These are phyloP conservation scores for Tachysurus vachellii DNA, from an alignment of 2,113 vertebrate species.

Conservation along the genomic window DNA sequence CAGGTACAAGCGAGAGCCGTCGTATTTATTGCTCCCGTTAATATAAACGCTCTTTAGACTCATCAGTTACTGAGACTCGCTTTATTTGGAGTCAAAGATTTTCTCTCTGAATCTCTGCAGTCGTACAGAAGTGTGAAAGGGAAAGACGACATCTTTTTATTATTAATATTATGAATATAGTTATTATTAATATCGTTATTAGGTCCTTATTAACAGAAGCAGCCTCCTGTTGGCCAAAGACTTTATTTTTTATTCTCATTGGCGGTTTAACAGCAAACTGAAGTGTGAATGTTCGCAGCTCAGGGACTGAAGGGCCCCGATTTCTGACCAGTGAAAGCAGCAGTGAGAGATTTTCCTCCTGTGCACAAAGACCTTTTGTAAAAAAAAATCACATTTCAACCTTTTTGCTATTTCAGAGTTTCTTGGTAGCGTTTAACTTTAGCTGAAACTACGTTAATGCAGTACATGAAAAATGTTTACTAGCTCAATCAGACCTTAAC, in stretches of 20 bases:
- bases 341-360: not conserved
- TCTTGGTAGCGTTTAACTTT: slow-evolving; percentile 61
- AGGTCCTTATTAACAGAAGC: not conserved
- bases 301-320: slow-evolving; percentile 51
- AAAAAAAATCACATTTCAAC: not conserved
- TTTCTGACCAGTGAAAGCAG: not conserved
- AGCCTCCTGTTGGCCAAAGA: slow-evolving; percentile 43
- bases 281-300: slow-evolving; percentile 54
- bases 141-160: not conserved
- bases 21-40: slow-evolving; percentile 31
- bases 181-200: not conserved
- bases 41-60: not conserved
- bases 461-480: slow-evolving; percentile 83
- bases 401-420: slow-evolving; percentile 58
- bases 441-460: slow-evolving; percentile 50
- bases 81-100: not conserved
- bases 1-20: slow-evolving; percentile 27
- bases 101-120: not conserved
- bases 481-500: slow-evolving; percentile 89
- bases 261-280: slow-evolving; percentile 31
- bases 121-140: not conserved
- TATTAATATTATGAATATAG: not conserved
- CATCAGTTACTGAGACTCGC: not conserved
- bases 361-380: not conserved
- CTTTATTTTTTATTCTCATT: slow-evolving; percentile 19